phyloP scores from a whole-genome alignment of 2,888 invertebrate genomes.

The Platycheirus rosarum region DNA sequence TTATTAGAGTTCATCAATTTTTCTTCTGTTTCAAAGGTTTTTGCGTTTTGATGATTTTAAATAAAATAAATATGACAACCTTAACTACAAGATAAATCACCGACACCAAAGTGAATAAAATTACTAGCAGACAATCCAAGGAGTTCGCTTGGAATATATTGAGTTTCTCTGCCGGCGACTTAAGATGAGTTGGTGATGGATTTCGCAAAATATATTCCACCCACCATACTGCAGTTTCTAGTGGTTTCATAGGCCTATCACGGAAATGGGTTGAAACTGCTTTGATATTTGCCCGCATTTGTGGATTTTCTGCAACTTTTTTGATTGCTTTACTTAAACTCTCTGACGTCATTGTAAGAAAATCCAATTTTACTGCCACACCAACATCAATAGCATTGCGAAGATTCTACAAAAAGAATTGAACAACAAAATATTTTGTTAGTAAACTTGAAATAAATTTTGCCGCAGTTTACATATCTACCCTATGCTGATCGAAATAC shows the following conservation, averaged over 20 bases:
- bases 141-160: conserved; percentile 82
- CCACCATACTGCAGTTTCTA: conserved; percentile 85
- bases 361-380: conserved; percentile 69
- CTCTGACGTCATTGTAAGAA: conserved; percentile 59
- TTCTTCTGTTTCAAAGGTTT: not conserved
- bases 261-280: conserved; percentile 82
- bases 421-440: too few species aligned
- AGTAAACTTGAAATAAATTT: not conserved
- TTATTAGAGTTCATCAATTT: not conserved
- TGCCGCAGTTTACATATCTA: conserved; percentile 17
- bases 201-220: conserved; percentile 85
- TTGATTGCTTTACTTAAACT: conserved; percentile 37
- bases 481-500: conserved; percentile 76
- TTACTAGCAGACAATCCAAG: conserved; percentile 78
- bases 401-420: conserved; percentile 40
- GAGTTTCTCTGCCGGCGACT: conserved; percentile 82
- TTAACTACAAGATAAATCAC: not conserved
- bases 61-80: not conserved
- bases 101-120: conserved; percentile 3
- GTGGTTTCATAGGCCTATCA: conserved; percentile 84
- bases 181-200: conserved; percentile 83
- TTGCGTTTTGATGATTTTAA: not conserved
- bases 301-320: conserved; percentile 70
- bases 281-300: conserved; percentile 77
- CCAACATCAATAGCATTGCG: conserved; percentile 45